These are phyloP conservation scores for Benthosema pterotum DNA, from an alignment of 2,797 vertebrate genomes.

Conservation along the genomic window DNA sequence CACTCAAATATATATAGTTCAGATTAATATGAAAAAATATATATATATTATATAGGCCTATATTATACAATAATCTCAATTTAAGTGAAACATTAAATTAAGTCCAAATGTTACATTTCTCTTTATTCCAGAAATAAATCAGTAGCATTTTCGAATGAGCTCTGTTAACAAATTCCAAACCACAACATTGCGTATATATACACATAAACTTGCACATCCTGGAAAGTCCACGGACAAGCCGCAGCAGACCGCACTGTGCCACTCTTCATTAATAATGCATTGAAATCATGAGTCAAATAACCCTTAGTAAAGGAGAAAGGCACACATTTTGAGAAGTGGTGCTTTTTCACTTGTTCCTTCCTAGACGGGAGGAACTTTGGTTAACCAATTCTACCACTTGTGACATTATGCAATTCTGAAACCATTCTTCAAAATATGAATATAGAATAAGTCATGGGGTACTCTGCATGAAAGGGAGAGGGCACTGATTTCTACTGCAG, in stretches of 20 bases:
- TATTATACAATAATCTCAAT: too few species aligned
- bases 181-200: neutral
- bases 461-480: neutral
- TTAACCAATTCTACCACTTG: neutral
- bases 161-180: neutral
- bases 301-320: neutral
- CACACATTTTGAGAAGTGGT: neutral
- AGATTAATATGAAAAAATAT: too few species aligned
- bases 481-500: conserved; percentile 17
- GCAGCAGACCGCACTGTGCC: conserved; percentile 14
- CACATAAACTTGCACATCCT: neutral
- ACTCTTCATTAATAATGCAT: conserved; percentile 27
- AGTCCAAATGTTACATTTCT: conserved; percentile 1
- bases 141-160: neutral
- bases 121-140: neutral
- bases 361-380: neutral
- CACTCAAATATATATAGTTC: too few species aligned
- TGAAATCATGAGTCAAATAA: conserved; percentile 24
- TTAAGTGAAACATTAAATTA: neutral
- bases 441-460: neutral
- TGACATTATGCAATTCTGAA: neutral
- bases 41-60: too few species aligned
- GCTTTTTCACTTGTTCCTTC: neutral
- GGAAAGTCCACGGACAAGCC: neutral
- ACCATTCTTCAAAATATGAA: neutral